Evolutionary conservation across 30 jellyfish, hydroid and myxozoan species (phyloP).

Genomic region (Cassiopea xamachana): DNA sequence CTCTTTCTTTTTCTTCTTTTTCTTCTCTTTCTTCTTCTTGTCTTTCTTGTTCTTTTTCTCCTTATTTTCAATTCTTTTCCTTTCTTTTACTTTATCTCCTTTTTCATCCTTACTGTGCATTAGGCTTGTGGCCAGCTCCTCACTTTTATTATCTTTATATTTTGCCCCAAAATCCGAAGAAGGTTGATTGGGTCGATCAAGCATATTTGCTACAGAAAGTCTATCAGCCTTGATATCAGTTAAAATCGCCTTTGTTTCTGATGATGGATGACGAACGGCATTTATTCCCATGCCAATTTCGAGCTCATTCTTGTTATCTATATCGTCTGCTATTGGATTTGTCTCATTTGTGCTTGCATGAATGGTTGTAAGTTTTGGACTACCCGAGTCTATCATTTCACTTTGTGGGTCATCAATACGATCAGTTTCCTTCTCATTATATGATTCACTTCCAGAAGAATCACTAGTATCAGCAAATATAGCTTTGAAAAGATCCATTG

Average conservation of each 20-base stretch:
- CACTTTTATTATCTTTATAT: background rate
- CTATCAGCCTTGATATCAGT: background rate
- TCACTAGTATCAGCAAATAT: slow-evolving; percentile 82
- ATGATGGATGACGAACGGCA: too few relatives aligned
- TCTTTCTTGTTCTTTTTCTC: slow-evolving; percentile 29
- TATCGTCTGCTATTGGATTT: background rate
- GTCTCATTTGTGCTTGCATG: background rate
- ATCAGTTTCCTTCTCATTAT: background rate
- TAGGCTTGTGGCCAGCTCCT: background rate
- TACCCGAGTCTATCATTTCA: background rate
- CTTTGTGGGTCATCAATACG: background rate
- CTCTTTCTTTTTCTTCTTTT: slow-evolving; percentile 11
- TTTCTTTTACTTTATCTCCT: background rate
- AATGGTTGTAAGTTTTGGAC: background rate
- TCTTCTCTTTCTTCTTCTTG: slow-evolving; percentile 27
- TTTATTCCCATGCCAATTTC: too few relatives aligned
- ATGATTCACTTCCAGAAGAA: slow-evolving; percentile 34
- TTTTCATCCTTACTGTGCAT: background rate
- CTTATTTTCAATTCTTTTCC: background rate
- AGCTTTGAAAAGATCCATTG: slow-evolving; percentile 94
- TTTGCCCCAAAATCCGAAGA: background rate
- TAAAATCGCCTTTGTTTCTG: too few relatives aligned
- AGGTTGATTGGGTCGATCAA: background rate
- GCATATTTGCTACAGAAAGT: background rate
- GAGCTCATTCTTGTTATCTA: too few relatives aligned